Conservation (phyloP, 2,797 vertebrate genomes). For the Lacerta viridis region DNA sequence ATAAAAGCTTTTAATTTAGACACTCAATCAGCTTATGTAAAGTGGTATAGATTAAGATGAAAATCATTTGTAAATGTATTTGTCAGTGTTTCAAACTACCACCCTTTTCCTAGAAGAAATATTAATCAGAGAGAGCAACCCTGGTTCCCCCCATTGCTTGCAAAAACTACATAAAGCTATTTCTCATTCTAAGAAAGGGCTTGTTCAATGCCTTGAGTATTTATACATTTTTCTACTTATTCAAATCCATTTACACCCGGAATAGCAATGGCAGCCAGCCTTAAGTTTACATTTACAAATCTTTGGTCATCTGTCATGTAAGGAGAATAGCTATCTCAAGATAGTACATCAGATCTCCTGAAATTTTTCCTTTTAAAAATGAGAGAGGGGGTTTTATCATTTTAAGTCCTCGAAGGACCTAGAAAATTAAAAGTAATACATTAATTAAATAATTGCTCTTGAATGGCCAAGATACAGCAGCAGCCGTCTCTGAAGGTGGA, state of each 20-base stretch:
- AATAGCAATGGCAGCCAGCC: conserved; percentile 49
- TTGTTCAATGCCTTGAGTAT: conserved; percentile 53
- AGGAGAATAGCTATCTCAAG: conserved; percentile 55
- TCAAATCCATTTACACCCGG: conserved; percentile 57
- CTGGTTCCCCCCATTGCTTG: conserved; percentile 20
- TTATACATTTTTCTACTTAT: conserved; percentile 60
- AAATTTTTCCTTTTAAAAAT: conserved; percentile 54
- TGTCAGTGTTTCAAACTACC: conserved; percentile 57
- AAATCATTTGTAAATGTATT: conserved; percentile 40
- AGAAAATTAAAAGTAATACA: not conserved
- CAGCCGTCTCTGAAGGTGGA: too few species aligned
- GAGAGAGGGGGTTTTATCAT: conserved; percentile 25
- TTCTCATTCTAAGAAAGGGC: conserved; percentile 26
- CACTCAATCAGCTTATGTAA: conserved; percentile 52
- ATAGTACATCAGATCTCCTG: conserved; percentile 26
- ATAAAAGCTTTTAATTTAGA: conserved; percentile 43
- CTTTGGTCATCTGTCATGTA: conserved; percentile 13
- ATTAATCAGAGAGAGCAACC: conserved; percentile 47
- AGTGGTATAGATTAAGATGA: conserved; percentile 48
- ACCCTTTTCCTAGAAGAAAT: conserved; percentile 41
- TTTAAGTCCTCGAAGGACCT: conserved; percentile 36
- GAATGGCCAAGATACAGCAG: not conserved
- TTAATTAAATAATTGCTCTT: not conserved
- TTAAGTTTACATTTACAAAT: conserved; percentile 51
- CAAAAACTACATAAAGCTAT: conserved; percentile 42